Evolutionary conservation across 2,888 invertebrate species (phyloP).

Genomic region (Gari tellinella): DNA sequence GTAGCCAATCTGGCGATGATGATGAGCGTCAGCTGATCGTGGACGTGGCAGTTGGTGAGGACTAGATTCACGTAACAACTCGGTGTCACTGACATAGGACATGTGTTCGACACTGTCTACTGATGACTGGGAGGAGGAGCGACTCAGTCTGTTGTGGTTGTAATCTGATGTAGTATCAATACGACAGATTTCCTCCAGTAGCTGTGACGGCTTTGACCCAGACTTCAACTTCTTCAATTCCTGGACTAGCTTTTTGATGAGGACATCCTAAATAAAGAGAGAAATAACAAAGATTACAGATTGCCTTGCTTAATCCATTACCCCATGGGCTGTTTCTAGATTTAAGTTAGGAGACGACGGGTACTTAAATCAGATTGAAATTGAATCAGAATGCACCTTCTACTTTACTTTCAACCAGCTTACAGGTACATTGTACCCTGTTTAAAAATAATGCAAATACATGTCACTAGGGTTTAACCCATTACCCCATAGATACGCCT

Average conservation of each 20-base stretch:
- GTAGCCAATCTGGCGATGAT: slow-evolving; percentile 41
- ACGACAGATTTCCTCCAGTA: slow-evolving; percentile 71
- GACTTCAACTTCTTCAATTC: slow-evolving; percentile 66
- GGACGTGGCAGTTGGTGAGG: slow-evolving; percentile 40
- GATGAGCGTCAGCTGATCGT: slow-evolving; percentile 49
- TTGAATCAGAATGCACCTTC: no score
- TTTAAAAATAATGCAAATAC: no score
- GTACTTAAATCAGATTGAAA: no score
- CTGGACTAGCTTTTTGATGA: slow-evolving; percentile 72
- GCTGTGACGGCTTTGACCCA: slow-evolving; percentile 66
- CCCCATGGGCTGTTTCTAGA: no score
- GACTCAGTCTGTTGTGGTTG: slow-evolving; percentile 66
- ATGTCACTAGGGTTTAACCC: no score
- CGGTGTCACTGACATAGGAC: slow-evolving; percentile 56
- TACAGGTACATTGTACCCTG: no score
- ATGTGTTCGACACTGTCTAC: slow-evolving; percentile 60
- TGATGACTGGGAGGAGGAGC: slow-evolving; percentile 66
- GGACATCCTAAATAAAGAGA: slow-evolving; percentile 69
- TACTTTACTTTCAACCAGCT: no score
- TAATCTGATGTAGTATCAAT: slow-evolving; percentile 71
- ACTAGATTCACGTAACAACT: slow-evolving; percentile 45
- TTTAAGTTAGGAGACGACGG: no score
- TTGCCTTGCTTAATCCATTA: no score
- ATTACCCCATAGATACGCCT: no score
- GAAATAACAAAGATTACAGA: no score